A percentile compares a stretch with the other conserved stretches of the same genome.
These are phyloP conservation scores for Melanocharis versteri DNA, from an alignment of 2,113 vertebrate genomes.

Conservation along the genomic window DNA sequence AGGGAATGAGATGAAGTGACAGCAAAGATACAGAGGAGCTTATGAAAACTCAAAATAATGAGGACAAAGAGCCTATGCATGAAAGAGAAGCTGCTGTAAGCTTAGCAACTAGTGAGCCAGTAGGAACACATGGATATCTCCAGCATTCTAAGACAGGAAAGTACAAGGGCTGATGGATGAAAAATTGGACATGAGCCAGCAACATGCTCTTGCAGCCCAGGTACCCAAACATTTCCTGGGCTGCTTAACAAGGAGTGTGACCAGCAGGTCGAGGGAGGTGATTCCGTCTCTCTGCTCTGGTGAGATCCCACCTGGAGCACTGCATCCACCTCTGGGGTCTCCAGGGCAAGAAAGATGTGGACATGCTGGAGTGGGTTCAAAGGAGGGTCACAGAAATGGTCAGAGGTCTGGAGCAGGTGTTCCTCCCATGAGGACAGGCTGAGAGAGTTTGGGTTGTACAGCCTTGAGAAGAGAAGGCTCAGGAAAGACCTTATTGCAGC, in stretches of 20 bases:
- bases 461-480: background rate
- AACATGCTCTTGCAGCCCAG: background rate
- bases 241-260: background rate
- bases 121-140: background rate
- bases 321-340: background rate
- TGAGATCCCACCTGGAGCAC: background rate
- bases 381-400: background rate
- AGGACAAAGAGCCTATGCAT: background rate
- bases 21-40: background rate
- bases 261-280: background rate
- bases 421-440: rapidly evolving
- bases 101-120: background rate
- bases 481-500: rapidly evolving
- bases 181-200: background rate
- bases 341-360: background rate
- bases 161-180: background rate
- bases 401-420: background rate
- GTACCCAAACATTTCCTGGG: background rate
- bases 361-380: background rate
- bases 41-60: background rate
- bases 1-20: background rate
- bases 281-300: background rate
- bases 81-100: background rate
- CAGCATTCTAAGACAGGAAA: background rate
- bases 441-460: background rate